Evolutionary conservation across 2,113 vertebrate species (phyloP).

Genomic region (Varanus salvator): DNA sequence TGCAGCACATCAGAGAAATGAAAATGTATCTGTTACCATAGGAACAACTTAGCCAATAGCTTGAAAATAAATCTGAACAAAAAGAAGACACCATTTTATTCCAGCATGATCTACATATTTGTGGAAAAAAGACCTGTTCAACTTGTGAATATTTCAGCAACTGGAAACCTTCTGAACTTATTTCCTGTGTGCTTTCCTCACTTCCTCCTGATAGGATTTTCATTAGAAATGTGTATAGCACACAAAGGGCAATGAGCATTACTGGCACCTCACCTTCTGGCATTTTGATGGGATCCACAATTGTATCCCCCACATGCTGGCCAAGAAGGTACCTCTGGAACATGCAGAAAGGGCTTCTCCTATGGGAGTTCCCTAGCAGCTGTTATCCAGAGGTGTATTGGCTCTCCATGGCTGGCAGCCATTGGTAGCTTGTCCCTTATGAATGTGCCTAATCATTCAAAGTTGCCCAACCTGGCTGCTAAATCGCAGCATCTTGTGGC

Average conservation of each 20-base stretch:
- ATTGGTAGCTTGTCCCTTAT: too few species aligned
- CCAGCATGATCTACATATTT: background rate
- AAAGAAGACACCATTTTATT: slow-evolving; percentile 37
- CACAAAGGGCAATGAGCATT: background rate
- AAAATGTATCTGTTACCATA: slow-evolving; percentile 58
- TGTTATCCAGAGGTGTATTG: too few species aligned
- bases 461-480: too few species aligned
- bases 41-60: slow-evolving; percentile 51
- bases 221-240: background rate
- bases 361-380: too few species aligned
- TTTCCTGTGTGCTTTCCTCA: accelerated
- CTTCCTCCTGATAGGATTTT: background rate
- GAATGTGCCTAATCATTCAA: too few species aligned
- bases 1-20: slow-evolving; percentile 42
- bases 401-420: too few species aligned
- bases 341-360: too few species aligned
- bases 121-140: background rate
- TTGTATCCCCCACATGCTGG: background rate
- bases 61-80: background rate
- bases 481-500: too few species aligned
- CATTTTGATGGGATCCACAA: background rate
- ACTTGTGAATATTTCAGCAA: slow-evolving; percentile 6
- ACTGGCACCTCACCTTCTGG: background rate
- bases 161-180: slow-evolving; percentile 6
- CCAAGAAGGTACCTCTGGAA: background rate